Evolutionary conservation across 1,140 invertebrate genomes (phyloP).

Genomic region (Tetramorium alpestre): DNA sequence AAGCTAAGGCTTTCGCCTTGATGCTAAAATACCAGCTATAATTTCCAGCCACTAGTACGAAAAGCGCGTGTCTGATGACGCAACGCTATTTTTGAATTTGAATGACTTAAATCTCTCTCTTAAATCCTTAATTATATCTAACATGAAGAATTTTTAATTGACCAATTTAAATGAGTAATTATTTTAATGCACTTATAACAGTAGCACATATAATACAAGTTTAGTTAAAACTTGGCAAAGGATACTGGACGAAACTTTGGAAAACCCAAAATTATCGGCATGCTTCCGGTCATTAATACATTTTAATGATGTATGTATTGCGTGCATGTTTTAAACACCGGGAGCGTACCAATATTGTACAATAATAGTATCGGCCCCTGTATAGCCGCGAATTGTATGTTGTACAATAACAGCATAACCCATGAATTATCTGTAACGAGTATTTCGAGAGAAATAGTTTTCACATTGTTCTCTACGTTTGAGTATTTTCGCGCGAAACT

Average conservation of each 20-base stretch:
- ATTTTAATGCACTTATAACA: neutral
- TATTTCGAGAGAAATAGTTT: conserved; percentile 20
- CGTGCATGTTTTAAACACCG: neutral
- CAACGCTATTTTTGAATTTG: neutral
- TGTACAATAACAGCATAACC: neutral
- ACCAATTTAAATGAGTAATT: neutral
- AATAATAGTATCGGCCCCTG: neutral
- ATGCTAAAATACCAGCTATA: neutral
- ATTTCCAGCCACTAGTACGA: neutral
- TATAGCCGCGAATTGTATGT: too few relatives aligned
- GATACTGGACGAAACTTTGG: neutral
- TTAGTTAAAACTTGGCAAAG: neutral
- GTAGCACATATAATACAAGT: neutral
- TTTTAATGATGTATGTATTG: conserved; percentile 5
- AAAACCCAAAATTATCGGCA: neutral
- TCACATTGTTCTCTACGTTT: neutral
- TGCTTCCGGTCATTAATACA: neutral
- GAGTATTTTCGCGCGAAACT: conserved; percentile 29
- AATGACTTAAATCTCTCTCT: neutral
- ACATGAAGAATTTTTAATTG: neutral
- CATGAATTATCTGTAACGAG: conserved; percentile 11
- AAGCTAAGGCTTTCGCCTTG: conserved; percentile 17
- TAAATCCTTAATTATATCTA: neutral
- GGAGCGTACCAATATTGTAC: neutral
- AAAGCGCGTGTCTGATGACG: neutral